Conservation (phyloP, 2,888 invertebrate genomes). For the Autographa gamma region DNA sequence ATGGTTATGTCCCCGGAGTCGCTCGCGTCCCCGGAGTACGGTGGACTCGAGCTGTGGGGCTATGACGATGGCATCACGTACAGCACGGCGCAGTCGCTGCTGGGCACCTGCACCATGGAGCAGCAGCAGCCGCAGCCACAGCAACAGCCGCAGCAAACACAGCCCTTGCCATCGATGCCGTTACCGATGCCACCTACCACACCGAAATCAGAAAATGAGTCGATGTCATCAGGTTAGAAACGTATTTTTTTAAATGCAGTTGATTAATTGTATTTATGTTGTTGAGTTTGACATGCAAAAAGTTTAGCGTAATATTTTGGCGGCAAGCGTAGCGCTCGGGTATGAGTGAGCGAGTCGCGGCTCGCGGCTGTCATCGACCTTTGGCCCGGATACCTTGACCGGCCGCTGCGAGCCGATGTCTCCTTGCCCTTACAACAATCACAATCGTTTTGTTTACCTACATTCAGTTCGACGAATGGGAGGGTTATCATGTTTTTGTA, state of each 20-base stretch:
- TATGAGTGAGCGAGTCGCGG: conserved; percentile 62
- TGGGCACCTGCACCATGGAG: conserved; percentile 85
- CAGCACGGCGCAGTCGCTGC: conserved; percentile 81
- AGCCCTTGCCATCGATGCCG: conserved; percentile 87
- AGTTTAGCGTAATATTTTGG: conserved; percentile 69
- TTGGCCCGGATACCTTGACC: conserved; percentile 89
- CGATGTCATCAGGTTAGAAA: conserved; percentile 86
- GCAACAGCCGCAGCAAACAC: conserved; percentile 83
- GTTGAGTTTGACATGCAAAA: conserved; percentile 16
- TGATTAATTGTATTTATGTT: neutral
- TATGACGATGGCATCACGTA: conserved; percentile 88
- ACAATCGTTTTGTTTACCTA: conserved; percentile 83
- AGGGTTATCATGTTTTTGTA: conserved; percentile 37
- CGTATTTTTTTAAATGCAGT: conserved; percentile 11
- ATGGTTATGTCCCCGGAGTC: conserved; percentile 94
- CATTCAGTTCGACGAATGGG: conserved; percentile 55
- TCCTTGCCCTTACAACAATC: conserved; percentile 79
- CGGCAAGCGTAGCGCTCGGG: conserved; percentile 71
- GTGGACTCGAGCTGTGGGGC: conserved; percentile 95
- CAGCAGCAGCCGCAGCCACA: conserved; percentile 86
- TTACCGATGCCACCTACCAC: conserved; percentile 86
- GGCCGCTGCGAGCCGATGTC: conserved; percentile 81
- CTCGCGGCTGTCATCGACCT: conserved; percentile 84
- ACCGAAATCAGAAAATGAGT: conserved; percentile 88
- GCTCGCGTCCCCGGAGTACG: conserved; percentile 93